Percentiles rank a stretch among this genome's conserved stretches.
Conservation (phyloP, 2,888 invertebrate species). For the Acheta domesticus region DNA sequence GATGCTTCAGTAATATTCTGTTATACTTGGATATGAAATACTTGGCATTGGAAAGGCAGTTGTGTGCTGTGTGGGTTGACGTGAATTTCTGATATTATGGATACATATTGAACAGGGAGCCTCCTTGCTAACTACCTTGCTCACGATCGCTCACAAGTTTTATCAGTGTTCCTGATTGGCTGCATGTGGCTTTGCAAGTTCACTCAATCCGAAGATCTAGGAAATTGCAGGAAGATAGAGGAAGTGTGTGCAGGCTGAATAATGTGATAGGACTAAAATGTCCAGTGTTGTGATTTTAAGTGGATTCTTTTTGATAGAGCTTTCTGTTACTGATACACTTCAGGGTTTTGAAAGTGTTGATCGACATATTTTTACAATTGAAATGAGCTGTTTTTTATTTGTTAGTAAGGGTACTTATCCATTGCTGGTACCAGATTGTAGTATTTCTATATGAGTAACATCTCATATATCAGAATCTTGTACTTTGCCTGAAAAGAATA, state of each 20-base stretch:
- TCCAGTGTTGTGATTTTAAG: background rate
- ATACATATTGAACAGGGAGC: slow-evolving; percentile 7
- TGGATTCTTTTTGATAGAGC: background rate
- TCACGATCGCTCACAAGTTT: background rate
- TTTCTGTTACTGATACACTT: background rate
- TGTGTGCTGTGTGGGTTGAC: too few species aligned
- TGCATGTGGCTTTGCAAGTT: slow-evolving; percentile 2
- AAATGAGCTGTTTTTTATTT: background rate
- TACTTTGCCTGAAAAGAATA: background rate
- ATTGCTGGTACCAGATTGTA: background rate
- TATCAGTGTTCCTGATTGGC: background rate
- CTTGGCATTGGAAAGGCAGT: background rate
- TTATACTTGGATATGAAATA: background rate
- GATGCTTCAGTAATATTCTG: too few species aligned
- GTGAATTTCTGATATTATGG: background rate
- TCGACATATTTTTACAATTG: background rate
- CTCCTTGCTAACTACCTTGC: slow-evolving; percentile 18
- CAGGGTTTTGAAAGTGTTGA: background rate
- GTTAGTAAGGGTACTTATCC: background rate
- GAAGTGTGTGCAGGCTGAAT: background rate
- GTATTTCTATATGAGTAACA: background rate
- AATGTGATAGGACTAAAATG: background rate
- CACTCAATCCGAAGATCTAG: background rate
- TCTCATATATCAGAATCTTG: background rate
- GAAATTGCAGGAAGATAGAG: background rate